A percentile compares a stretch with the other conserved stretches of the same genome.
These are phyloP conservation scores for Micromys minutus DNA, from an alignment of 2,113 vertebrate genomes.

Conservation along the genomic window DNA sequence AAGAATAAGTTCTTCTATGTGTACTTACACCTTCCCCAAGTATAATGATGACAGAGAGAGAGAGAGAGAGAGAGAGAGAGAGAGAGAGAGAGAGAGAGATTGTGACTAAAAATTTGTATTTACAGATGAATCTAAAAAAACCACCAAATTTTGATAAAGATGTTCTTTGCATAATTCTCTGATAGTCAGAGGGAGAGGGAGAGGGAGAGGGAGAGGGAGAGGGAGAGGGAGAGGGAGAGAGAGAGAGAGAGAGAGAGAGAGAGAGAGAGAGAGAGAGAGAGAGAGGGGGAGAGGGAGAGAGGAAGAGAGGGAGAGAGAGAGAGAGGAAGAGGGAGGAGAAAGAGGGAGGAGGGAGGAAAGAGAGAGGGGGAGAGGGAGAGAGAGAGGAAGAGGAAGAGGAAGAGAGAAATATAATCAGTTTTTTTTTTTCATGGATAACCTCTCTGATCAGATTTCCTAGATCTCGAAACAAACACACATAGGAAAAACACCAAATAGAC, in stretches of 20 bases:
- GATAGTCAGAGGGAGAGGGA: not conserved
- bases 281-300: too few relatives aligned
- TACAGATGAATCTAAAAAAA: not conserved
- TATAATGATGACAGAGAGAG: constrained; percentile 30
- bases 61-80: not conserved
- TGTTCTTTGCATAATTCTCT: not conserved
- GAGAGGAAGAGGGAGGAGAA: too few relatives aligned
- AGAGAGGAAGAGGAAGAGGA: not conserved
- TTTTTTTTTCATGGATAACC: not conserved
- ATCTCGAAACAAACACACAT: not conserved
- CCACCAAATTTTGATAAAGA: not conserved
- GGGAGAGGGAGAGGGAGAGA: too few relatives aligned
- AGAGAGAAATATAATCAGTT: not conserved
- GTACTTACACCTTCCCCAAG: not conserved
- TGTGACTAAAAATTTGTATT: not conserved
- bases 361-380: too few relatives aligned
- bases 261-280: too few relatives aligned
- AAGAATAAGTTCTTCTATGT: not conserved
- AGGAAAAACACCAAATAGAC: not conserved
- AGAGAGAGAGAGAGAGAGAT: not conserved
- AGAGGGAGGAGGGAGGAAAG: too few relatives aligned
- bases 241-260: too few relatives aligned
- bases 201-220: too few relatives aligned
- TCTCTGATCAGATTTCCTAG: not conserved
- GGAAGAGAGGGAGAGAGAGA: too few relatives aligned